These are phyloP conservation scores for Vollenhovia emeryi DNA, from an alignment of 1,140 invertebrate species.

Conservation along the genomic window DNA sequence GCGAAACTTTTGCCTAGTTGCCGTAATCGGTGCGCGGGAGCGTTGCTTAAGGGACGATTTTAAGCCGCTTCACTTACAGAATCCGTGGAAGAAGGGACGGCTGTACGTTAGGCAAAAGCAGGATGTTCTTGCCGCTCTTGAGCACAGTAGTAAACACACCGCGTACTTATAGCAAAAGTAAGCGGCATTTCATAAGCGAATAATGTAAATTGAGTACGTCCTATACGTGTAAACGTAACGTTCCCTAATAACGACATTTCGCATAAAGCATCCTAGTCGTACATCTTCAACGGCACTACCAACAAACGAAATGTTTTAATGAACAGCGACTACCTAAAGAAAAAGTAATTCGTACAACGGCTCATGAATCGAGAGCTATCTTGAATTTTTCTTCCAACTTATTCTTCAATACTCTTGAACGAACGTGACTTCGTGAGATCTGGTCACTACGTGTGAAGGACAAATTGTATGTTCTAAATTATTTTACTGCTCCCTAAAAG, in stretches of 20 bases:
- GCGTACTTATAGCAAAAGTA: conserved; percentile 84
- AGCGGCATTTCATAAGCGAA: neutral
- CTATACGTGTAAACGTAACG: conserved; percentile 15
- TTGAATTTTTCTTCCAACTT: neutral
- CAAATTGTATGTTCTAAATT: conserved; percentile 6
- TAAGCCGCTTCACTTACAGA: conserved; percentile 95
- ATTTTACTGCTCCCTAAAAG: too few species aligned
- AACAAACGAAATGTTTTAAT: conserved; percentile 3
- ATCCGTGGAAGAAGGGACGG: conserved; percentile 97
- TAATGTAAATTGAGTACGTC: conserved; percentile 29
- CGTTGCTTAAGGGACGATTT: conserved; percentile 97
- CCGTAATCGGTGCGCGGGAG: conserved; percentile 96
- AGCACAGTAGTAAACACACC: conserved; percentile 92
- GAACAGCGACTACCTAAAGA: neutral
- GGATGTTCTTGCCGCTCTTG: conserved; percentile 94
- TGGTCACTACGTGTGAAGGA: neutral
- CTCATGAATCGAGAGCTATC: neutral
- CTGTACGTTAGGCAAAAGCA: conserved; percentile 96
- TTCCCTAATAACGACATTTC: conserved; percentile 16
- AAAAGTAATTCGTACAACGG: neutral
- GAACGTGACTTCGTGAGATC: neutral
- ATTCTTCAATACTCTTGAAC: neutral
- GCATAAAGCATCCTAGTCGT: conserved; percentile 9
- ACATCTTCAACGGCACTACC: conserved; percentile 19
- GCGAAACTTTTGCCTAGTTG: conserved; percentile 96